A percentile compares a stretch with the other conserved stretches of the same genome.
Conservation (phyloP, 2,797 vertebrate genomes). For the Thunnus albacares region DNA sequence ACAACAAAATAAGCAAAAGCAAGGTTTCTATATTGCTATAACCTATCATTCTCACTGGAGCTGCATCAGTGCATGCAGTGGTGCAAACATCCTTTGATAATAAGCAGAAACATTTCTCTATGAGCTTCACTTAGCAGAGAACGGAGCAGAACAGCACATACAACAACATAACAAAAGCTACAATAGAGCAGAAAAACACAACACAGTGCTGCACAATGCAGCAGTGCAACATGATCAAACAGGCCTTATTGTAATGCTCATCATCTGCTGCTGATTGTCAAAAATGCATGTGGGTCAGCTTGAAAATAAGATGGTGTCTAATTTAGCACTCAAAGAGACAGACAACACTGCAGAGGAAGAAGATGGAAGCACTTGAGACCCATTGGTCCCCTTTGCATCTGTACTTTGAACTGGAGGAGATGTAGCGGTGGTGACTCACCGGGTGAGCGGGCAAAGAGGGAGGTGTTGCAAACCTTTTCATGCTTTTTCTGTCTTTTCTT, state of each 20-base stretch:
- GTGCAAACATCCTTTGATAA: conserved; percentile 7
- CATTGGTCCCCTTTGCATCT: neutral
- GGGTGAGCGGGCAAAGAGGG: neutral
- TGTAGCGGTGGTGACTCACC: neutral
- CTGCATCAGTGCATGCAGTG: neutral
- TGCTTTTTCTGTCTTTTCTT: neutral
- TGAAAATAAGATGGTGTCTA: neutral
- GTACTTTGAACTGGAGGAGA: neutral
- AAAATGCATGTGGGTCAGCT: neutral
- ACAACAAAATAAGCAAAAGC: conserved; percentile 10
- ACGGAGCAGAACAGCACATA: neutral
- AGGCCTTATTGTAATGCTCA: neutral
- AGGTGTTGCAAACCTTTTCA: conserved; percentile 4
- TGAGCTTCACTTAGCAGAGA: conserved; percentile 4
- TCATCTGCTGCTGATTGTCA: conserved; percentile 9
- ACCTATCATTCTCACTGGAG: conserved; percentile 10
- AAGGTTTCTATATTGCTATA: neutral
- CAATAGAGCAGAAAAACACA: neutral
- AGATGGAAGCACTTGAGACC: neutral
- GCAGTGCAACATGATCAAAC: neutral
- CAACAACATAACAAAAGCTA: neutral
- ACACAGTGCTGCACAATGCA: neutral
- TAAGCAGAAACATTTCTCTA: conserved; percentile 2
- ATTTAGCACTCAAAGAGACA: neutral
- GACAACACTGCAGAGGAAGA: neutral